Base-by-base conservation (phyloP, 2,113 vertebrate species). In the Chaenogobius annularis region DNA sequence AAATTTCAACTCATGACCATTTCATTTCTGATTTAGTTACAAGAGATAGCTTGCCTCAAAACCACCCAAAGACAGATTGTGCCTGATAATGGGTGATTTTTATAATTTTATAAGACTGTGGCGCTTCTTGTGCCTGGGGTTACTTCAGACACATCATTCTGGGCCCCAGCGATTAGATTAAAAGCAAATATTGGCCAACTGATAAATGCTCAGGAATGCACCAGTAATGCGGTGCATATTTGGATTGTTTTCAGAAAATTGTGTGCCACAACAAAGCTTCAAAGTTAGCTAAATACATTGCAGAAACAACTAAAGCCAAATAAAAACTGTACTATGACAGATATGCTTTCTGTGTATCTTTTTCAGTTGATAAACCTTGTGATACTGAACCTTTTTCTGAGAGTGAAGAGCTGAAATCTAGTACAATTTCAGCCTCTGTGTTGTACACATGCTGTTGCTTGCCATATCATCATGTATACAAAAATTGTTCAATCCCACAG, bases 201-300 rank as follows among this genome's bases (percentile, higher is more conserved):
- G 90, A 90, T 90, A 91, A 91, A 85, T 85, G 70, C 50, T 12
- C 26, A 77, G 87, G 90, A 91, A 91, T 90, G 87, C 72, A 67
- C 69, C 23, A 63, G 74, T 67, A 69, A 79, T 59, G 67, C 2
- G 72, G 78, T 81, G 85, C 72, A 74, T 43, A 69, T 66, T 43
- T 76, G 69, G 61, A 76, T 26, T 55, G 68, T 74, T 46, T 78
- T 77, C 23, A 73, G 73, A 20, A 80, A 70, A 68, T 46, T 31
- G 6, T 61, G 40, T 71, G 48, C 68, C 20, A 40, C 47, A 74
- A 58, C 63, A 54, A 76, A 74, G 69, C 62, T 44, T 69, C 47
- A 3, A 35, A 12, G 26, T 71, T 83, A 64, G 81, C 46, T 72
- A 78, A 76, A 58, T 14, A 26, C 55, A 14, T 9, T 14, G 22